phyloP scores from a whole-genome alignment of 1,140 invertebrate genomes.

The Solenopsis fugax region DNA sequence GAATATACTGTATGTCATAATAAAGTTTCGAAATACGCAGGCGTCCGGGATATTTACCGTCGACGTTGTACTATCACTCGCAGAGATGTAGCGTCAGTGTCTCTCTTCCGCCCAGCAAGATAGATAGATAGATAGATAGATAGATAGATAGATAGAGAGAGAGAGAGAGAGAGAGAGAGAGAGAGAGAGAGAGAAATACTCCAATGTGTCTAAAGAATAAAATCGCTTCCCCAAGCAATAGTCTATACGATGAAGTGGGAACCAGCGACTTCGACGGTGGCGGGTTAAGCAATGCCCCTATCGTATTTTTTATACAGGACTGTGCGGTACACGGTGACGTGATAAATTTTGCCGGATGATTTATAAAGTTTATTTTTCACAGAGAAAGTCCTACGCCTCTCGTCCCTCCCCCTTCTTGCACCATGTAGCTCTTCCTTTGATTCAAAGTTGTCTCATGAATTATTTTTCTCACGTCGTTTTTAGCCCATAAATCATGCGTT shows the following conservation, averaged over 20 bases:
- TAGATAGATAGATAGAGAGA: no score
- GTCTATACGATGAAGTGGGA: slow-evolving; percentile 15
- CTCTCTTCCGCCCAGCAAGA: background rate
- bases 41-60: slow-evolving; percentile 38
- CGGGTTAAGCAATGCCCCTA: background rate
- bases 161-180: background rate
- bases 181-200: background rate
- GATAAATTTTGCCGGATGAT: slow-evolving; percentile 51
- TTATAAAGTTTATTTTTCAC: background rate
- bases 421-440: background rate
- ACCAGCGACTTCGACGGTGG: background rate
- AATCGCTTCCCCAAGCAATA: slow-evolving; percentile 22
- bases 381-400: background rate
- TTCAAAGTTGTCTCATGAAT: slow-evolving; percentile 17
- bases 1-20: slow-evolving; percentile 22
- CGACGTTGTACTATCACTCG: background rate
- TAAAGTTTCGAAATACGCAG: slow-evolving; percentile 40
- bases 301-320: background rate
- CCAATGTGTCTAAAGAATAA: background rate
- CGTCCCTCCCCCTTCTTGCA: background rate
- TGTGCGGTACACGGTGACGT: background rate
- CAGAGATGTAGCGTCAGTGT: background rate
- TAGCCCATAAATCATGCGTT: background rate
- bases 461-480: slow-evolving; percentile 3
- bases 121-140: no score